A percentile compares a stretch with the other conserved stretches of the same genome.
phyloP scores from a whole-genome alignment of 2,888 invertebrate species.

The Petrophora chlorosata region DNA sequence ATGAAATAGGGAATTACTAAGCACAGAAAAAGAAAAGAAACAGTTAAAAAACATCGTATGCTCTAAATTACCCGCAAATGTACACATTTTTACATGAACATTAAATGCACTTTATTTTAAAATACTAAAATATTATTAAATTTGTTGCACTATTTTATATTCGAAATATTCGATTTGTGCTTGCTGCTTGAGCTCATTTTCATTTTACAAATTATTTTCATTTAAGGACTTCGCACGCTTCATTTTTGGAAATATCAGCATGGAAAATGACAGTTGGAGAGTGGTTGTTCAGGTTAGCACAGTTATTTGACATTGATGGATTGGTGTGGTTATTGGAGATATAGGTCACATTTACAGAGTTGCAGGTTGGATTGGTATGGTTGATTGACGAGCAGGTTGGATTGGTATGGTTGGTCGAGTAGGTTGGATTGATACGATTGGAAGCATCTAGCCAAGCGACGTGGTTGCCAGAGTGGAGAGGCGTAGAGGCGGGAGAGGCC shows the following conservation, averaged over 20 bases:
- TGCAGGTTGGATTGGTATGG: not conserved
- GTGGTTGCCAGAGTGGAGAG: constrained; percentile 33
- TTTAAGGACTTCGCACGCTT: constrained; percentile 13
- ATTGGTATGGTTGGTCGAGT: not conserved
- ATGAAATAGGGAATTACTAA: not conserved
- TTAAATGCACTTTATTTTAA: constrained; percentile 4
- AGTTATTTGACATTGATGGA: not conserved
- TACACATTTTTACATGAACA: not conserved
- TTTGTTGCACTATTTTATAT: too few relatives aligned
- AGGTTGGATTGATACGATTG: not conserved
- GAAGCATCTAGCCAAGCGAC: constrained; percentile 28
- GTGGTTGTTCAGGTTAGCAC: not conserved
- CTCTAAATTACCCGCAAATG: not conserved
- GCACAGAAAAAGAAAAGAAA: too few relatives aligned
- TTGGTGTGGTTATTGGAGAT: not conserved
- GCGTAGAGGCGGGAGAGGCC: constrained; percentile 64
- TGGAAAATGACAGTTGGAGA: constrained; percentile 1
- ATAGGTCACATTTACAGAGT: not conserved
- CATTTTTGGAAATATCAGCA: constrained; percentile 4
- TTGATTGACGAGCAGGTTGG: not conserved
- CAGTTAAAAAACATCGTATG: too few relatives aligned
- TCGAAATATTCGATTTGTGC: constrained; percentile 28
- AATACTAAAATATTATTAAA: constrained; percentile 26
- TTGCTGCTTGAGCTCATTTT: constrained; percentile 18
- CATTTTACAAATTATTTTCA: constrained; percentile 9